Evolutionary conservation across 2,113 vertebrate genomes (phyloP), one percentile per base, ranked within the genome.

Genomic region (Bubo scandiacus): DNA sequence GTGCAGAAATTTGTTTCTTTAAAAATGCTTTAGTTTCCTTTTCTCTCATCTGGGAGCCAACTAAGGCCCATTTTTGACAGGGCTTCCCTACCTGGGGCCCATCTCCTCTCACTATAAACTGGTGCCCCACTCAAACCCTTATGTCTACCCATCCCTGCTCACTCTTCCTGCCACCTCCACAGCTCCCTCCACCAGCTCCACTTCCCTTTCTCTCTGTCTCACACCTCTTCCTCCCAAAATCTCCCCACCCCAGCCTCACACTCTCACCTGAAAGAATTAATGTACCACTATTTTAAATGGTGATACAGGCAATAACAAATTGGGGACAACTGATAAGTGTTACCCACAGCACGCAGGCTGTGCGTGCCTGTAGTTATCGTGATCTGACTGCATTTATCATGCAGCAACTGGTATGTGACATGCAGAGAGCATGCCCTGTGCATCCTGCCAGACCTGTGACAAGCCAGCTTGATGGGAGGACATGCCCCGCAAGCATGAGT

Each of bases 31-130:
- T 52, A 0, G 7, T 30, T 89, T 65, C n/a, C 2, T 68, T 88
- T 79, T 34, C 30, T 52, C 20, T 73, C 22, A 20, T 26, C 43
- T 61, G 15, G 30, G n/a, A 81, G 34, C 5, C 36, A 91, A 29
- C 5, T 12, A 40, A 66, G 29, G 30, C 15, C 6, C 8, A 0
- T 40, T 36, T 83, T 86, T 1, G 2, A 22, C 10, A 9, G n/a
- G 12, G 7, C 22, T 78, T 74, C 42, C 8, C 10, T 2, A 23
- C 6, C 3, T 2, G 1, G 11, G 9, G 10, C 19, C 57, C 25
- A 14, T 32, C 6, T 71, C n/a, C 10, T 67, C 32, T 61, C 15
- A 27, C 45, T n/a, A 52, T 34, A 85, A 11, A 52, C 42, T 38
- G 34, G 6, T 19, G 45, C 22, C 20, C 20, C 26, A 42, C 47